Conservation (phyloP, 2,797 vertebrate genomes). For the Cyclura pinguis region DNA sequence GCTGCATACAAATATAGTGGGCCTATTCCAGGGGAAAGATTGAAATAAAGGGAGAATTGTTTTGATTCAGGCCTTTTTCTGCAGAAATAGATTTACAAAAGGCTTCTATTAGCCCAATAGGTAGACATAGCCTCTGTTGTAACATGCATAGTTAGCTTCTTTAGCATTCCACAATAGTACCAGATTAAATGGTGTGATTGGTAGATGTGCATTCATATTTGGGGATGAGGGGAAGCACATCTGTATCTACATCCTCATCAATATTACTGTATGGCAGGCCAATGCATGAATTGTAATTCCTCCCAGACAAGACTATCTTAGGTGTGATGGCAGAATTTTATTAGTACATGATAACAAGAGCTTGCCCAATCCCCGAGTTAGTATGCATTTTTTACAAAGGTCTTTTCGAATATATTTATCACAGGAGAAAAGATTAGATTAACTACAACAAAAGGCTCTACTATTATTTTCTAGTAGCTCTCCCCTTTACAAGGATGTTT, state of each 20-base stretch:
- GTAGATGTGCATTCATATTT: not conserved
- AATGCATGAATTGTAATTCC: not conserved
- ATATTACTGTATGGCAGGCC: not conserved
- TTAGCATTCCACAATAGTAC: not conserved
- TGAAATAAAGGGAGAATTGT: conserved; percentile 12
- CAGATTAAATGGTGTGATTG: not conserved
- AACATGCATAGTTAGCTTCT: not conserved
- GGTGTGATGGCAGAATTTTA: not conserved
- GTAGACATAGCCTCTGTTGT: not conserved
- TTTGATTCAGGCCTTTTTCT: not conserved
- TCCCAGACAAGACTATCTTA: not conserved
- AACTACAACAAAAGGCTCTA: not conserved
- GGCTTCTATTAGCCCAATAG: not conserved
- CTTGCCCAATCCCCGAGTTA: not conserved
- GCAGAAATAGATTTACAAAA: not conserved
- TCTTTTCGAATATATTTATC: not conserved
- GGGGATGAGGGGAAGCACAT: not conserved
- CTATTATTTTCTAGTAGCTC: not conserved
- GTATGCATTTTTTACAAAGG: not conserved
- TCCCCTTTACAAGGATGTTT: not conserved
- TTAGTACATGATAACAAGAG: not conserved
- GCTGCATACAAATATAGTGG: not conserved
- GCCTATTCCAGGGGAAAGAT: conserved; percentile 21
- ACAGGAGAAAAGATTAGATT: not conserved
- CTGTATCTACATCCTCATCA: not conserved